A percentile compares a stretch with the other conserved stretches of the same genome.
phyloP scores from a whole-genome alignment of 2,888 invertebrate genomes.

The Polydrusus pterygomalis region DNA sequence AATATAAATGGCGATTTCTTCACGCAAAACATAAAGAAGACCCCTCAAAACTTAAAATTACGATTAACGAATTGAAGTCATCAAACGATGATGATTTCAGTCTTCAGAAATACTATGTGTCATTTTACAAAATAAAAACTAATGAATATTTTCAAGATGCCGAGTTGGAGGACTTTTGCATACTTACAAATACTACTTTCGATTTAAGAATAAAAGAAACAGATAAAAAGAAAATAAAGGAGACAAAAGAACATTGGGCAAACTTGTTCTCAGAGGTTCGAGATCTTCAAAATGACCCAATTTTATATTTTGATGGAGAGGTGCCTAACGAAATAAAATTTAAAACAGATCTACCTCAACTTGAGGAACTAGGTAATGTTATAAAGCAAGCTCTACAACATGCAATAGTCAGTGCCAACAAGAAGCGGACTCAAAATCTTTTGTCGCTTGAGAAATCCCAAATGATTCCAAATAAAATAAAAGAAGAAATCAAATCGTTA shows the following conservation, averaged over 20 bases:
- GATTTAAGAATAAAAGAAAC: conserved; percentile 10
- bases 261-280: background rate
- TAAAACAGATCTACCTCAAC: conserved; percentile 2
- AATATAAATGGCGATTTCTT: conserved; percentile 31
- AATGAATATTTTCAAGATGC: conserved; percentile 16
- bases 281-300: background rate
- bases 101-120: too few relatives aligned
- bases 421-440: background rate
- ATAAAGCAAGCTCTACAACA: background rate
- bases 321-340: background rate
- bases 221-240: background rate
- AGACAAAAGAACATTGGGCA: background rate
- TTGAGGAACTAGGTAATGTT: background rate
- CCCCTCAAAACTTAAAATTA: conserved; percentile 28
- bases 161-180: conserved; percentile 28
- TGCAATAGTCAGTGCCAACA: background rate
- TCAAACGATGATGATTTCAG: too few relatives aligned
- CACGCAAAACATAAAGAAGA: conserved; percentile 48
- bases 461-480: background rate
- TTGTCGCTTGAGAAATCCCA: too few relatives aligned
- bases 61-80: conserved; percentile 22
- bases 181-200: background rate
- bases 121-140: too few relatives aligned
- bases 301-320: background rate
- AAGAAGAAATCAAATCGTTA: background rate